Base-by-base conservation (phyloP, 2,888 invertebrate genomes). In the Caenorhabditis panamensis region DNA sequence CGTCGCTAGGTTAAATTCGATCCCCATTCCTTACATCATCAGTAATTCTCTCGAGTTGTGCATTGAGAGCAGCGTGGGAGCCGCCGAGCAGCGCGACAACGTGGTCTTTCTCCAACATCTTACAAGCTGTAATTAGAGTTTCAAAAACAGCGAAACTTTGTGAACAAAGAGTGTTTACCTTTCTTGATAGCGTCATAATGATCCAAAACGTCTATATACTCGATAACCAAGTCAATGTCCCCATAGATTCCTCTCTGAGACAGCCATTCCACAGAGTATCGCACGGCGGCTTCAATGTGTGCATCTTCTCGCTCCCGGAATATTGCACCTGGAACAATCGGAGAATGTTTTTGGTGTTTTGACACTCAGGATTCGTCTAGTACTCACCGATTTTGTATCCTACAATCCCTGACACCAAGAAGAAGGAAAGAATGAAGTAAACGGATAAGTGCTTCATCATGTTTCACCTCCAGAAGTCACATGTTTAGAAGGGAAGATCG, bases 281-380 rank as follows among this genome's bases (percentile, higher is more conserved):
- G 78, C 2, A 89, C 62, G 2, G 90, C 89, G 0, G 88, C 88
- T 18, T 86, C 86, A 22, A 90, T 84, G 67, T 90, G 90, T 11
- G 89, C 88, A 77, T 90, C 90, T 73, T 88, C 85, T 61, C 82
- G 75, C 62, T 86, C 86, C 2, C 88, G 84, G 20, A 90, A 81
- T 49, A 90, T 82, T n/a, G 88, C 89, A 44, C 90, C 90, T 85
- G 73, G 31, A 73, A 68, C 26, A 36, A 13, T 62, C 22, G 8
- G n/a, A n/a, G n/a, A n/a, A n/a, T n/a, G n/a, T n/a, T n/a, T n/a
- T n/a, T n/a, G n/a, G n/a, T 51, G 24, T 37, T n/a, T 20, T 36
- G 16, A 26, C 2, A 47, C n/a, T 16, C 26, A 47, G 1, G 16
- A 13, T 31, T 47, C 20, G 31, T 26, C 28, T 13, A 28, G 13